Percentiles rank a stretch among this genome's conserved stretches.
These are phyloP conservation scores for Taenioides sp. DNA, from an alignment of 2,797 vertebrate genomes.

Conservation along the genomic window DNA sequence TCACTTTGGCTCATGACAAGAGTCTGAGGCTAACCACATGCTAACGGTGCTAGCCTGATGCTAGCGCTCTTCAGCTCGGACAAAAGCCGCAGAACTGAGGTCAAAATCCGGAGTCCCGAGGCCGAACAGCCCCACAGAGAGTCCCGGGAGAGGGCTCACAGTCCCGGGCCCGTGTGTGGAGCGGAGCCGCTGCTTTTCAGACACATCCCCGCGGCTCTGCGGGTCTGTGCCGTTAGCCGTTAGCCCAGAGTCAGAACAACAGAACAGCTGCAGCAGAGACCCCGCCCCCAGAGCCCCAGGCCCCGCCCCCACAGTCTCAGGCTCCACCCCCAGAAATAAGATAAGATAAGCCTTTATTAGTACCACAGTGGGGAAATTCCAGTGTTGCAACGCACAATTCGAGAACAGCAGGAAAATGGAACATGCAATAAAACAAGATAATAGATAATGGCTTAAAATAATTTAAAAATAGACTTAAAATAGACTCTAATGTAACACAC, in stretches of 20 bases:
- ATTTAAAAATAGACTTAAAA: no score
- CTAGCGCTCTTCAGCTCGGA: not conserved
- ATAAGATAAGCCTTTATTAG: no score
- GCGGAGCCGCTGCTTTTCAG: not conserved
- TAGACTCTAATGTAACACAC: no score
- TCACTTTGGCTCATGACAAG: not conserved
- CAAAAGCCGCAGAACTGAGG: not conserved
- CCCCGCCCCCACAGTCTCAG: not conserved
- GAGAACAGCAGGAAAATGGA: no score
- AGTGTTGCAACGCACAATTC: no score
- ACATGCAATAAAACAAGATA: no score
- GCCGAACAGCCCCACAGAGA: not conserved
- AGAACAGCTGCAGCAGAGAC: conserved; percentile 7
- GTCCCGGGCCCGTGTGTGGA: not conserved
- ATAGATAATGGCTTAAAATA: no score
- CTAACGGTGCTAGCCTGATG: conserved; percentile 4
- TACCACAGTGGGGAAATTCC: no score
- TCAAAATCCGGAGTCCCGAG: not conserved
- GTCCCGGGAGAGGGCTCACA: not conserved
- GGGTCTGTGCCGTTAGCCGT: not conserved
- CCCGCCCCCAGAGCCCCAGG: not conserved
- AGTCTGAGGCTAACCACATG: conserved; percentile 2
- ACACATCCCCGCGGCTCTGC: not conserved
- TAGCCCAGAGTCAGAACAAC: conserved; percentile 5
- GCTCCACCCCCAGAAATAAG: not conserved